Base-by-base conservation (phyloP, 2,797 vertebrate genomes). In the Chloroceryle amazona region DNA sequence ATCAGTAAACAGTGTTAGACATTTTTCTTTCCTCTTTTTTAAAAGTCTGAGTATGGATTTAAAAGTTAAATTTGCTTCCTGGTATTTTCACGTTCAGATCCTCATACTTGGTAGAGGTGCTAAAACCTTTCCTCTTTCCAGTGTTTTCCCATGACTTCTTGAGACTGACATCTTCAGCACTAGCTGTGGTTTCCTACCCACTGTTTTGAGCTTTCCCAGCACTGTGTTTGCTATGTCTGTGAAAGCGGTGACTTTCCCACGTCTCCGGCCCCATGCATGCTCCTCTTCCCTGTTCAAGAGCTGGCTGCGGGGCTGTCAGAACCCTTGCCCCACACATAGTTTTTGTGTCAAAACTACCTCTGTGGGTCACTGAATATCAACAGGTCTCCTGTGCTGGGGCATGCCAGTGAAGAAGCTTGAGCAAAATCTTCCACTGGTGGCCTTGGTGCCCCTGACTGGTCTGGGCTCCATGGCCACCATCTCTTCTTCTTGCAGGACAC, bases 251-350 rank as follows among this genome's bases (percentile, higher is more conserved):
- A 17, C 42, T 42, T 63, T 26, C 35, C 31, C 1, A 1, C 28
- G n/a, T 72, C 26, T 17, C 33, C 41, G 31, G 33, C 33, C 41
- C 33, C 1, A 1, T 31, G 13, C 14, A 1, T 35, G 33, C 41
- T 82, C 47, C 33, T 31, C 71, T 2, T 2, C 1, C 0, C 1
- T 0, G 29, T 35, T 49, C 1, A 1, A 70, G 25, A 37, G 42
- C 18, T 51, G 49, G 31, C 49, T 49, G 19, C 31, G 42, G 35
- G 41, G 35, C 57, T 55, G 6, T 55, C 41, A 28, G 42, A 62
- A 22, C 14, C 62, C 42, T 76, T 82, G 26, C 12, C n/a, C 49
- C 3, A 1, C 57, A 49, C 31, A 7, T 4, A 42, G 17, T 13
- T 84, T 83, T 57, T 37, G 23, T 3, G 1, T 65, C 51, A 29